Evolutionary conservation across 2,113 vertebrate species (phyloP), one percentile per base, ranked within the genome.

Genomic region (Acinonyx jubatus): DNA sequence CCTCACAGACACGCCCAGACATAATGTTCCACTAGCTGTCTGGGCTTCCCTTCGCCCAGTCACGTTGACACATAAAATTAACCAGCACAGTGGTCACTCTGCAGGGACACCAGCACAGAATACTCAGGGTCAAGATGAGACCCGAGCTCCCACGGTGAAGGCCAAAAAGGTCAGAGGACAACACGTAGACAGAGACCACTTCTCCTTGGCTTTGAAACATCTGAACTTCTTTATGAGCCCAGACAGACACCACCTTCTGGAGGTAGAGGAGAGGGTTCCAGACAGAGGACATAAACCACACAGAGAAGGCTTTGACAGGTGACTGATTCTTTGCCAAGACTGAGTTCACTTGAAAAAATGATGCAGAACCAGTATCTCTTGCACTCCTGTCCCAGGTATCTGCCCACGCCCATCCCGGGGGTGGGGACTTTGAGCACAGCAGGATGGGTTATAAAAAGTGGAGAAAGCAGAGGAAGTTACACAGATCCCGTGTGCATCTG

Each of bases 51-150:
- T 76, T 31, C 27, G 14, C 8, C 38, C 61, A 31, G 80, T 48
- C 88, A 57, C 2, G 16, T 0, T 66, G 29, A 76, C 69, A 68
- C 36, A 10, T 16, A 27, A 78, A 3, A 36, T 41, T 45, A 57
- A 31, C 23, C 16, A 31, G n/a, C 36, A 66, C 16, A 2, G 11
- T 18, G 55, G 27, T 25, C 55, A 15, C 63, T 87, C 61, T 63
- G 50, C 41, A 25, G 12, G 14, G 16, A 21, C 19, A 14, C 23
- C n/a, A 36, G 29, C 16, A 29, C 25, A 6, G 45, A n/a, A 14
- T 9, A 21, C 2, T 2, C 1, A 7, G 16, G 55, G 33, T 63
- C 69, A 3, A 48, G 36, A 15, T 0, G 0, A 71, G 48, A 61
- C 57, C 19, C 55, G 25, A 86, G 83, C 38, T 29, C 36, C 45